Conservation (phyloP, 2,113 vertebrate species). For the Amphiprion percula region DNA sequence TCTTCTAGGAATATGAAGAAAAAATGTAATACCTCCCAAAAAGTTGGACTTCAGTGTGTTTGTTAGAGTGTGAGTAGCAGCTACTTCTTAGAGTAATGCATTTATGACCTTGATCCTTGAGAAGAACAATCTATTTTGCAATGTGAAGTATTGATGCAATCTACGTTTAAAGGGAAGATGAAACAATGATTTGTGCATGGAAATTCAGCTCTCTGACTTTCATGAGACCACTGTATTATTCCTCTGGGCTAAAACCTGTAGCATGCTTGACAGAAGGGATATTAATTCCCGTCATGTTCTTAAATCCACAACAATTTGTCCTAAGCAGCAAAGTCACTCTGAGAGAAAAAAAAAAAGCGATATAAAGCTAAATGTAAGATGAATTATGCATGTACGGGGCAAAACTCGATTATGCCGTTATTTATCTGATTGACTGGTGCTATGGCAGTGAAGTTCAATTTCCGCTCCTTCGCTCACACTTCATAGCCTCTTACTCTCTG, state of each 20-base stretch:
- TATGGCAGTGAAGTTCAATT: slow-evolving; percentile 81
- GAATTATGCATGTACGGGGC: slow-evolving; percentile 83
- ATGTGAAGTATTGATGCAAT: slow-evolving; percentile 54
- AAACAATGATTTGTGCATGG: slow-evolving; percentile 33
- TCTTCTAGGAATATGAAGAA: not conserved
- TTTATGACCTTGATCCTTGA: slow-evolving; percentile 48
- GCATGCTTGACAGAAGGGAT: slow-evolving; percentile 54
- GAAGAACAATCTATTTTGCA: slow-evolving; percentile 40
- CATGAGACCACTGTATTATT: slow-evolving; percentile 33
- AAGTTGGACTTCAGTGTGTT: not conserved
- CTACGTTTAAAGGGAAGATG: slow-evolving; percentile 52
- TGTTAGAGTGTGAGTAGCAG: not conserved
- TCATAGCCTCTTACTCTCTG: slow-evolving; percentile 79
- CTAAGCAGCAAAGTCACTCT: slow-evolving; percentile 74
- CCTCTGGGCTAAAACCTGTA: slow-evolving; percentile 56
- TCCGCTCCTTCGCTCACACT: slow-evolving; percentile 78
- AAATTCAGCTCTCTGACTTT: slow-evolving; percentile 42
- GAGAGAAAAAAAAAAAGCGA: slow-evolving; percentile 24
- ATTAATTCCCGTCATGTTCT: slow-evolving; percentile 68
- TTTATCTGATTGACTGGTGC: slow-evolving; percentile 86
- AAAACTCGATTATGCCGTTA: slow-evolving; percentile 83
- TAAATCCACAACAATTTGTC: slow-evolving; percentile 79
- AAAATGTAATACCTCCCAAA: not conserved
- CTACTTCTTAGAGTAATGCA: slow-evolving; percentile 6
- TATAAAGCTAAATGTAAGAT: slow-evolving; percentile 74